phyloP scores from a whole-genome alignment of 2,888 invertebrate species.

The Alviniconcha strummeri region DNA sequence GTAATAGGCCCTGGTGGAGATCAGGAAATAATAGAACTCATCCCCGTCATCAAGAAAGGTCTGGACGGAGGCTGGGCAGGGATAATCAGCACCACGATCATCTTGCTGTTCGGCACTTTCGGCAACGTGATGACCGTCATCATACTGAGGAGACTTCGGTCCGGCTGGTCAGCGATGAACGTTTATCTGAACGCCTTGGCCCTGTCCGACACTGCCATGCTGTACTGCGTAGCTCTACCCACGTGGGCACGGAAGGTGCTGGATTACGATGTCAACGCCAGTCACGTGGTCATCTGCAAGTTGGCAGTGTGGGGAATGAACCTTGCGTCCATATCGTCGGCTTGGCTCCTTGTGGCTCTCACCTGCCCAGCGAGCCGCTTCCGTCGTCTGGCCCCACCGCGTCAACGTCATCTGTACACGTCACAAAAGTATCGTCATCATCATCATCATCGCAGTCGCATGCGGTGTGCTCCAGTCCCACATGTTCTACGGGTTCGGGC shows the following conservation, averaged over 20 bases:
- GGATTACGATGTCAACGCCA: neutral
- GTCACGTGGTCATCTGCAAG: neutral
- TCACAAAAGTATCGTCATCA: neutral
- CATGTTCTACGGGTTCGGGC: neutral
- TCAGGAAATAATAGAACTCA: neutral
- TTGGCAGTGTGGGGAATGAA: neutral
- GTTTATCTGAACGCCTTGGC: conserved; percentile 22
- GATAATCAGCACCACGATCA: neutral
- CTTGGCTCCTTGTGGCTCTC: conserved; percentile 36
- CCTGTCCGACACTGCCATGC: conserved; percentile 11
- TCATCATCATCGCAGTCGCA: neutral
- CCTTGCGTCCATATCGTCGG: conserved; percentile 22
- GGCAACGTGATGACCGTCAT: conserved; percentile 26
- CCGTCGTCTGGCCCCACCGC: conserved; percentile 30
- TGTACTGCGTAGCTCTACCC: conserved; percentile 10
- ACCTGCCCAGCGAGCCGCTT: conserved; percentile 30
- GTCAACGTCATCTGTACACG: conserved; percentile 8
- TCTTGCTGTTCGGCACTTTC: conserved; percentile 10
- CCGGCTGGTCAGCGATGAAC: conserved; percentile 16
- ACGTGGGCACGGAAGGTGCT: neutral
- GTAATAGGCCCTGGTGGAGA: too few relatives aligned
- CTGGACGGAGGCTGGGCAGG: conserved; percentile 16
- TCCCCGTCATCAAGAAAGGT: neutral
- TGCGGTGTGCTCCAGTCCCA: neutral
- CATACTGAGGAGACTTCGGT: neutral